Evolutionary conservation across 2,888 invertebrate genomes (phyloP), one percentile per base, ranked within the genome.

Genomic region (Spialia ferax): DNA sequence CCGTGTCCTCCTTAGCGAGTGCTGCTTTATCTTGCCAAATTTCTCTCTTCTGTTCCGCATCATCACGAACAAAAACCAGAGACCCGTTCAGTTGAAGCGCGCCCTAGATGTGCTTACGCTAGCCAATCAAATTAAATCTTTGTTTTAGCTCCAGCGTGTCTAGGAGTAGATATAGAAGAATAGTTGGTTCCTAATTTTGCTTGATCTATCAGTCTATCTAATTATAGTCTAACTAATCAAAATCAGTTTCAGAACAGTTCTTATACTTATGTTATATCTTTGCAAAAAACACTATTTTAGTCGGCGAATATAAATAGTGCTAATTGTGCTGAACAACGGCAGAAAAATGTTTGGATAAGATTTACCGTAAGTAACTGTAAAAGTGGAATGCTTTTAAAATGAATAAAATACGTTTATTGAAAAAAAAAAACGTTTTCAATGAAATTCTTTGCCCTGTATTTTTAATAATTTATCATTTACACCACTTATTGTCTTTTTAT

Each of bases 1-100:
- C 91, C 91, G 89, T 88, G 92, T 86, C 91, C 92, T 85, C 89
- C 87, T 91, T 91, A 87, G 75, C 83, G 83, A 88, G 85, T 85
- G 84, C 87, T 86, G 88, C 87, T 87, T 89, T 87, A 88, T 89
- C 91, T 89, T 83, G 84, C 89, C 89, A 82, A 93, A 93, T 93
- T 93, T 92, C 91, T 91, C 91, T 90, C 88, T 86, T 88, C 88
- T 88, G 91, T 89, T 89, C 86, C 89, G 89, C 90, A 91, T 87
- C 89, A 89, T 87, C 89, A 85, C 83, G 85, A 88, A 91, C 89
- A 92, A 92, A 92, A 92, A 91, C 83, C 87, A 82, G 82, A 90
- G 85, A 88, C 91, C 90, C 89, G 90, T 91, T 91, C 76, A 79
- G 83, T 86, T 82, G 86, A 85, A 83, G 82, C 86, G 85, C 88